Evolutionary conservation across 2,888 invertebrate genomes (phyloP).

Genomic region (Eristalis intricaria): DNA sequence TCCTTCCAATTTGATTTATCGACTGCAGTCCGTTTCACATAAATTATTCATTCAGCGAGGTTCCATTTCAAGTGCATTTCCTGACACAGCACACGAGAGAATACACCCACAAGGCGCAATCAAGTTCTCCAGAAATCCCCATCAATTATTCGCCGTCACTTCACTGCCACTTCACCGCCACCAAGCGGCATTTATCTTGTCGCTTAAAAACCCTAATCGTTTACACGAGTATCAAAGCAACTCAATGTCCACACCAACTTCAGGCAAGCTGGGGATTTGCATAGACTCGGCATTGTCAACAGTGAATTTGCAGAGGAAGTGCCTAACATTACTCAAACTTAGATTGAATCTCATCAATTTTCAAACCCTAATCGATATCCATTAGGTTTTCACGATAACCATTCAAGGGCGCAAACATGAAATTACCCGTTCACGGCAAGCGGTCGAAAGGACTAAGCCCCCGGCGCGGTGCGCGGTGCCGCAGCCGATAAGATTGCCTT

Average conservation of each 20-base stretch:
- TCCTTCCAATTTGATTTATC: not conserved
- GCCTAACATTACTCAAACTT: not conserved
- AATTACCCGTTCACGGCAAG: not conserved
- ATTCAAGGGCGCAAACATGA: not conserved
- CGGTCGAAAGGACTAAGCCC: not conserved
- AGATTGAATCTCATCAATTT: not conserved
- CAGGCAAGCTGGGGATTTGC: not conserved
- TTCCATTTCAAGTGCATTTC: not conserved
- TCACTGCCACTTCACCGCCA: not conserved
- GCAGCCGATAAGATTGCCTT: slow-evolving; percentile 31
- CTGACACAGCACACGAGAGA: not conserved
- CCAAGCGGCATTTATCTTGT: slow-evolving; percentile 28
- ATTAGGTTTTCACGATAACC: not conserved
- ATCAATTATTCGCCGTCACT: slow-evolving; percentile 52
- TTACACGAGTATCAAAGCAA: not conserved
- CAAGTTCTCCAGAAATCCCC: slow-evolving; percentile 22
- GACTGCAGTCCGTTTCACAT: not conserved
- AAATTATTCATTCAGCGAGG: not conserved
- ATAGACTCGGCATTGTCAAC: not conserved
- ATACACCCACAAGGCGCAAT: slow-evolving; percentile 27
- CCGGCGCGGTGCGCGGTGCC: not conserved
- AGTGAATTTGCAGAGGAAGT: not conserved
- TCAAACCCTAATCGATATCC: not conserved
- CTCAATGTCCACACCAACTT: not conserved
- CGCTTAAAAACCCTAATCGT: not conserved